These are phyloP conservation scores for Sylvia atricapilla DNA, from an alignment of 2,113 vertebrate genomes.

Conservation along the genomic window DNA sequence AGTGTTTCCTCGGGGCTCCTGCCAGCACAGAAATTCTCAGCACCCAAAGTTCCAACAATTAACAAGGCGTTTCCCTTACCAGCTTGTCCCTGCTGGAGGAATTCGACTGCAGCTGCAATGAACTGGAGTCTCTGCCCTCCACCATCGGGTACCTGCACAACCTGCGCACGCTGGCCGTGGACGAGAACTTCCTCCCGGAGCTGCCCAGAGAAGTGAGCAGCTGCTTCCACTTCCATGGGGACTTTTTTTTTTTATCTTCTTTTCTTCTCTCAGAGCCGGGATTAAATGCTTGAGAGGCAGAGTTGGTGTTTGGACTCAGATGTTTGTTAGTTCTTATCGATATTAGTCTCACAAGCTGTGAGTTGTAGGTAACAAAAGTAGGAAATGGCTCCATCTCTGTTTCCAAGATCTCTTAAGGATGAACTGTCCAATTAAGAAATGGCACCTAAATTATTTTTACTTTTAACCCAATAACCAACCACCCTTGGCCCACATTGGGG, in stretches of 20 bases:
- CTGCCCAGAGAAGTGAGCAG: slow-evolving; percentile 87
- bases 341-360: too few relatives aligned
- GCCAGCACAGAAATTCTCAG: background rate
- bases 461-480: background rate
- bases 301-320: background rate
- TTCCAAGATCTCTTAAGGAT: background rate
- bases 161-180: slow-evolving; percentile 91
- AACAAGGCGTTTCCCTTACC: slow-evolving; percentile 48
- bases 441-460: background rate
- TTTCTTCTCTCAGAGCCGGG: background rate
- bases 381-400: background rate
- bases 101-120: slow-evolving; percentile 98
- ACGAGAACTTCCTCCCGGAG: slow-evolving; percentile 96
- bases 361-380: background rate
- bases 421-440: background rate
- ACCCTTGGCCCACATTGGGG: background rate
- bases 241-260: background rate
- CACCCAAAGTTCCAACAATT: background rate
- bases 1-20: too few relatives aligned
- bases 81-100: slow-evolving; percentile 97
- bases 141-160: slow-evolving; percentile 94
- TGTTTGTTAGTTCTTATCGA: background rate
- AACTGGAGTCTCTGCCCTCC: slow-evolving; percentile 90
- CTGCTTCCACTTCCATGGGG: background rate
- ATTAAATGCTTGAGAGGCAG: background rate